Conservation (phyloP, 2,888 invertebrate species). For the Agrypnus murinus region DNA sequence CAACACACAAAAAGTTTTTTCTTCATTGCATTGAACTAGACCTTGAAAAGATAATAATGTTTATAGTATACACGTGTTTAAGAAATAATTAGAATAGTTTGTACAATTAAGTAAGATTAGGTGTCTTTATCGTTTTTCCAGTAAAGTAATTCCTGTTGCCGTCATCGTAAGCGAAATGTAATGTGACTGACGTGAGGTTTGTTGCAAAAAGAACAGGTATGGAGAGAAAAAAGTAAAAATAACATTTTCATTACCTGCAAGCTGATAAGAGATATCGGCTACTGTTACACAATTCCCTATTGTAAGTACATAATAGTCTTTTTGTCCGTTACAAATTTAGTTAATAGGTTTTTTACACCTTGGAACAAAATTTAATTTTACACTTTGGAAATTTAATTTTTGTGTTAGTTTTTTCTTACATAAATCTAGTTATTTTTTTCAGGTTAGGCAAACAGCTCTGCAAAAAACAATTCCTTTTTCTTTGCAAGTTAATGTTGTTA, state of each 20-base stretch:
- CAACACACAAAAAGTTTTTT: not conserved
- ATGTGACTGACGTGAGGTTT: constrained; percentile 4
- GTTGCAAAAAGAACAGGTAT: constrained; percentile 3
- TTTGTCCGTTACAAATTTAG: constrained; percentile 8
- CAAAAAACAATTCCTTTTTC: no score
- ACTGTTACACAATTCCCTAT: constrained; percentile 14
- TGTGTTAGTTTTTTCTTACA: no score
- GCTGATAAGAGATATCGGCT: constrained; percentile 21
- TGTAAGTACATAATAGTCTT: constrained; percentile 1
- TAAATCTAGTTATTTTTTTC: no score
- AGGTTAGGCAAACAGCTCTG: no score
- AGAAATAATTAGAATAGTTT: constrained; percentile 12
- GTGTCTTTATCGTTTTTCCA: constrained; percentile 4
- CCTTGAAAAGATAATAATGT: constrained; percentile 33
- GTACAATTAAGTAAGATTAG: not conserved
- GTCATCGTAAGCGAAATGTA: constrained; percentile 9
- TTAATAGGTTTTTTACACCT: constrained; percentile 9
- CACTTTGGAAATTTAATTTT: no score
- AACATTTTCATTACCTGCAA: constrained; percentile 16
- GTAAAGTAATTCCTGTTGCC: not conserved
- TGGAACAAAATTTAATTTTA: no score
- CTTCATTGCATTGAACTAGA: constrained; percentile 32
- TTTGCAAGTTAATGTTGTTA: no score
- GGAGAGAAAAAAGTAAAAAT: constrained; percentile 11
- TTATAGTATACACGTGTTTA: constrained; percentile 34